phyloP scores from a whole-genome alignment of 2,888 invertebrate species.

The Pachymerium ferrugineum region DNA sequence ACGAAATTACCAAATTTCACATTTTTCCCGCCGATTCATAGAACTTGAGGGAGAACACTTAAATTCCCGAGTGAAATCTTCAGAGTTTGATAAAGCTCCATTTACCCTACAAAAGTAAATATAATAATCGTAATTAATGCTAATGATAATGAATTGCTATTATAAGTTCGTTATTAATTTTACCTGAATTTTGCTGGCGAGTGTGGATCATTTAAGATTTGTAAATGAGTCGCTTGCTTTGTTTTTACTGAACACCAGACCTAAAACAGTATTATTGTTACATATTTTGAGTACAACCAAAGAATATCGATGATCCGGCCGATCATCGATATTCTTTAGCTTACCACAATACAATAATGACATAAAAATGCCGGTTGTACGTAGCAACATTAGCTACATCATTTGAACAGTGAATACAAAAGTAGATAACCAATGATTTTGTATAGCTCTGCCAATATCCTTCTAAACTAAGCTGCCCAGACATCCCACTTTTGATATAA shows the following conservation, averaged over 20 bases:
- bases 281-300: no score
- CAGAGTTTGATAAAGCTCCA: conserved; percentile 77
- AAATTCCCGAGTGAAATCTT: conserved; percentile 75
- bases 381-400: no score
- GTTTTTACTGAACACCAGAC: conserved; percentile 88
- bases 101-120: conserved; percentile 58
- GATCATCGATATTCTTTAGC: no score
- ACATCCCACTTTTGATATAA: no score
- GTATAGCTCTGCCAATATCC: no score
- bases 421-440: no score
- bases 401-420: no score
- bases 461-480: no score
- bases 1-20: conserved; percentile 71
- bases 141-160: background rate
- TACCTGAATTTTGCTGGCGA: conserved; percentile 70
- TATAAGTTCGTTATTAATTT: background rate
- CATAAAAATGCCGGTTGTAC: no score
- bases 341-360: no score
- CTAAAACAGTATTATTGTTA: conserved; percentile 49
- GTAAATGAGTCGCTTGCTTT: conserved; percentile 71
- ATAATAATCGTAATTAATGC: background rate
- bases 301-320: no score
- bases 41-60: conserved; percentile 64
- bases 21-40: conserved; percentile 81
- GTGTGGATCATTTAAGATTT: conserved; percentile 90